Percentiles rank a stretch among this genome's conserved stretches.
Evolutionary conservation across 2,888 invertebrate genomes (phyloP).

Genomic region (Operophtera brumata): DNA sequence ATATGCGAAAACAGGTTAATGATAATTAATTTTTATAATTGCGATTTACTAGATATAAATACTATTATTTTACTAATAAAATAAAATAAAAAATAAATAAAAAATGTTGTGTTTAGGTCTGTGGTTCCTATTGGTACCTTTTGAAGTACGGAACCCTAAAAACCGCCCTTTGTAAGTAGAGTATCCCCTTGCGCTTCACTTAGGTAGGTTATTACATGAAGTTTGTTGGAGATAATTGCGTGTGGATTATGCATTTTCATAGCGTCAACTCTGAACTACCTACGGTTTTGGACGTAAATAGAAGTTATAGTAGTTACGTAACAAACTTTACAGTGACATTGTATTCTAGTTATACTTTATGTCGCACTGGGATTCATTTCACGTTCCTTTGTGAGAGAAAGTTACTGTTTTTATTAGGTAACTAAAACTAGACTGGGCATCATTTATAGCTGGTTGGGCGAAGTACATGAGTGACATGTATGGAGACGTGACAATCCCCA

Average conservation of each 20-base stretch:
- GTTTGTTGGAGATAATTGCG: constrained; percentile 6
- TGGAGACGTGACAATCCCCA: too few relatives aligned
- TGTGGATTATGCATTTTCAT: constrained; percentile 6
- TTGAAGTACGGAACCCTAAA: constrained; percentile 5
- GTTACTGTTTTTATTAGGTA: not conserved
- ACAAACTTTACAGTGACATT: constrained; percentile 5
- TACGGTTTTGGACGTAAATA: not conserved
- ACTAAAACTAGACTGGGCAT: too few relatives aligned
- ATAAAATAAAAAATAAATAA: too few relatives aligned
- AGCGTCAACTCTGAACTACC: not conserved
- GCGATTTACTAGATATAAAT: too few relatives aligned
- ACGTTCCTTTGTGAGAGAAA: not conserved
- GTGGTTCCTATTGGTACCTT: too few relatives aligned
- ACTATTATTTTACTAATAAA: too few relatives aligned
- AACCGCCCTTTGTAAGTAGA: not conserved
- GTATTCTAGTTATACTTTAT: not conserved
- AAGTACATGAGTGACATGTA: too few relatives aligned
- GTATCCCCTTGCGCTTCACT: too few relatives aligned
- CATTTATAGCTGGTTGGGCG: too few relatives aligned
- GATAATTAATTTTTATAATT: too few relatives aligned
- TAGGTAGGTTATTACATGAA: not conserved
- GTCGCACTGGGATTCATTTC: not conserved
- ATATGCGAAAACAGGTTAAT: too few relatives aligned
- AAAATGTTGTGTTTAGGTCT: too few relatives aligned
- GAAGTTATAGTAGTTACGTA: not conserved